These are phyloP conservation scores for Noctua janthe DNA, from an alignment of 2,888 invertebrate genomes.

Conservation along the genomic window DNA sequence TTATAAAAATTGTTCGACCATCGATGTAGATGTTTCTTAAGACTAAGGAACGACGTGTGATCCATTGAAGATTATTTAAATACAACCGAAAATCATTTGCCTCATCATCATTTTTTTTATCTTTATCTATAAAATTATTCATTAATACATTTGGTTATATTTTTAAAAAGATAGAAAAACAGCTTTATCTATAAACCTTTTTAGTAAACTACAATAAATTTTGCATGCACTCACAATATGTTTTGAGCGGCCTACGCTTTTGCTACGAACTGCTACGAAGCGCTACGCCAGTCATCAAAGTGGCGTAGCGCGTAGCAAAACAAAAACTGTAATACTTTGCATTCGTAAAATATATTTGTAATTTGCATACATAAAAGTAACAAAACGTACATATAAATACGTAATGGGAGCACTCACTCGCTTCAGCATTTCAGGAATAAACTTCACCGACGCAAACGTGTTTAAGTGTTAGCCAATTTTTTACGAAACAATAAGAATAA, in stretches of 20 bases:
- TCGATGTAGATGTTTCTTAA: neutral
- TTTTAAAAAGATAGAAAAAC: neutral
- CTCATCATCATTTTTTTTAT: too few relatives aligned
- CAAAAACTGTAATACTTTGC: neutral
- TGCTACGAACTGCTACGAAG: conserved; percentile 30
- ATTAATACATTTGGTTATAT: neutral
- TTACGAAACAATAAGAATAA: conserved; percentile 51
- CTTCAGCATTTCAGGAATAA: conserved; percentile 32
- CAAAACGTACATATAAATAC: conserved; percentile 44
- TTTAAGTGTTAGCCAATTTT: conserved; percentile 59
- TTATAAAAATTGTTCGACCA: neutral
- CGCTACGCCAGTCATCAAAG: conserved; percentile 1
- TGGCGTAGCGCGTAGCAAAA: conserved; percentile 3
- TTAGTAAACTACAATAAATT: neutral
- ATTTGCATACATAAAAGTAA: conserved; percentile 33
- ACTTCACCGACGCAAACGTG: conserved; percentile 25
- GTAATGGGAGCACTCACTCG: conserved; percentile 36
- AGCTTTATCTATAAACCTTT: too few relatives aligned
- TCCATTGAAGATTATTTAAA: too few relatives aligned
- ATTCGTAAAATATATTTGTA: conserved; percentile 28
- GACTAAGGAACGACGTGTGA: neutral
- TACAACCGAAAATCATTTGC: too few relatives aligned
- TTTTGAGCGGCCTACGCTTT: conserved; percentile 6
- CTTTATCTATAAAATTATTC: too few relatives aligned
- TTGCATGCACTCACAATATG: neutral